These are phyloP conservation scores for Phrynocephalus guinanensis DNA, from an alignment of 2,797 vertebrate species.

Conservation along the genomic window DNA sequence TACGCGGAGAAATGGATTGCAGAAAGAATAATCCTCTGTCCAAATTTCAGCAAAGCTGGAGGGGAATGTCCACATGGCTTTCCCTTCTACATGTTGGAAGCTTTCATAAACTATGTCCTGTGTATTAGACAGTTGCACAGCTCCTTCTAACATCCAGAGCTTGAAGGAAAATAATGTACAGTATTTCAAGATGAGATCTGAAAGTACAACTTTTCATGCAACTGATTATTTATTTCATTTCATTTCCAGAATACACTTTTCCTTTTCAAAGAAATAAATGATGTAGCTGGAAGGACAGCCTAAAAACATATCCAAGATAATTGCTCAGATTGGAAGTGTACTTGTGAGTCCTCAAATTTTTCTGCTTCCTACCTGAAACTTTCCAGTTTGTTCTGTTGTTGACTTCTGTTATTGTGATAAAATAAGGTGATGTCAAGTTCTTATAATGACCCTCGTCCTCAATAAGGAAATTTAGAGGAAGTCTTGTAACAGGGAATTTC, in stretches of 20 bases:
- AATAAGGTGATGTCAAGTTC: slow-evolving; percentile 53
- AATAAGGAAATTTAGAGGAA: not conserved
- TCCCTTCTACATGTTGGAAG: not conserved
- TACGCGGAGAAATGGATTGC: not conserved
- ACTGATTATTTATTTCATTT: not conserved
- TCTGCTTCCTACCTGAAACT: slow-evolving; percentile 44
- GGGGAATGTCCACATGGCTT: not conserved
- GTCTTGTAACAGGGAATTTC: slow-evolving; percentile 26
- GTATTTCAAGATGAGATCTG: not conserved
- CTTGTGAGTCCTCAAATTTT: not conserved
- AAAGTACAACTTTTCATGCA: not conserved
- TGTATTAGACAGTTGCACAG: not conserved
- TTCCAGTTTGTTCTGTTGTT: slow-evolving; percentile 57
- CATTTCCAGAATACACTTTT: not conserved
- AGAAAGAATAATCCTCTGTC: not conserved
- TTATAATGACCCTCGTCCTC: not conserved
- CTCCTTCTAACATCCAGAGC: not conserved
- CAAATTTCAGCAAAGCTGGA: not conserved
- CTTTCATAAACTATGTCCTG: not conserved
- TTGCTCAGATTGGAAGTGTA: not conserved
- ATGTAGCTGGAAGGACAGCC: not conserved
- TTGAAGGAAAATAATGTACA: not conserved
- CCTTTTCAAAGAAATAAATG: not conserved
- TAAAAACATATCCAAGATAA: not conserved
- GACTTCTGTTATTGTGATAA: slow-evolving; percentile 60